Evolutionary conservation across 2,797 vertebrate genomes (phyloP).

Genomic region (Enteromius trimaculatus): DNA sequence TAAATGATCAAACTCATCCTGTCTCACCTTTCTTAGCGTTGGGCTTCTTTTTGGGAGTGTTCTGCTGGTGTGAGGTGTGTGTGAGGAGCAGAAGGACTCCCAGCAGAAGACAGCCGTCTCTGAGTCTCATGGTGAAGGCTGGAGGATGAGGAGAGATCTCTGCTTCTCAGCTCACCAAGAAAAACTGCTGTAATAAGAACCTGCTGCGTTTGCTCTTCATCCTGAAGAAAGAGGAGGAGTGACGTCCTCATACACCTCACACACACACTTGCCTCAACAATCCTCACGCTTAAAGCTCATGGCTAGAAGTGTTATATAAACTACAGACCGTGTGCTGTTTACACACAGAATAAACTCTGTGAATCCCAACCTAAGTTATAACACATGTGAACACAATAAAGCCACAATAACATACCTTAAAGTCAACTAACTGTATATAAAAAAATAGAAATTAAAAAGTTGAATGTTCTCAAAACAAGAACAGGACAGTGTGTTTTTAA

Average conservation of each 20-base stretch:
- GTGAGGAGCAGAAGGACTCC: slow-evolving; percentile 81
- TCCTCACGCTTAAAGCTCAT: neutral
- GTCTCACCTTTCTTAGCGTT: slow-evolving; percentile 82
- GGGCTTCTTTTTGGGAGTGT: slow-evolving; percentile 65
- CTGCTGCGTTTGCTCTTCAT: slow-evolving; percentile 64
- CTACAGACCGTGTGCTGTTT: too few relatives aligned
- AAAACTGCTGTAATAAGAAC: slow-evolving; percentile 66
- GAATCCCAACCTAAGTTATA: neutral
- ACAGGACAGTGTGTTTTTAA: too few relatives aligned
- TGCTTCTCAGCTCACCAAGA: slow-evolving; percentile 52
- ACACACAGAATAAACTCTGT: neutral
- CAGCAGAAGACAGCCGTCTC: slow-evolving; percentile 76
- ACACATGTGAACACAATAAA: neutral
- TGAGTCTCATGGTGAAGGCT: slow-evolving; percentile 78
- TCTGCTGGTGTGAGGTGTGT: slow-evolving; percentile 74
- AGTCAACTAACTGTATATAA: neutral
- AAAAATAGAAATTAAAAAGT: too few relatives aligned
- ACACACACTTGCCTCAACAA: neutral
- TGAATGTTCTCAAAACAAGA: too few relatives aligned
- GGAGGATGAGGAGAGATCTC: slow-evolving; percentile 53
- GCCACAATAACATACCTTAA: neutral
- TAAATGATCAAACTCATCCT: neutral
- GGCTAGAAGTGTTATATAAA: neutral
- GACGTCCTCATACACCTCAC: slow-evolving; percentile 9
- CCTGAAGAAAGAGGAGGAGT: slow-evolving; percentile 55